A percentile compares a stretch with the other conserved stretches of the same genome.
These are phyloP conservation scores for Oryctes rhinoceros DNA, from an alignment of 1,140 invertebrate species.

Conservation along the genomic window DNA sequence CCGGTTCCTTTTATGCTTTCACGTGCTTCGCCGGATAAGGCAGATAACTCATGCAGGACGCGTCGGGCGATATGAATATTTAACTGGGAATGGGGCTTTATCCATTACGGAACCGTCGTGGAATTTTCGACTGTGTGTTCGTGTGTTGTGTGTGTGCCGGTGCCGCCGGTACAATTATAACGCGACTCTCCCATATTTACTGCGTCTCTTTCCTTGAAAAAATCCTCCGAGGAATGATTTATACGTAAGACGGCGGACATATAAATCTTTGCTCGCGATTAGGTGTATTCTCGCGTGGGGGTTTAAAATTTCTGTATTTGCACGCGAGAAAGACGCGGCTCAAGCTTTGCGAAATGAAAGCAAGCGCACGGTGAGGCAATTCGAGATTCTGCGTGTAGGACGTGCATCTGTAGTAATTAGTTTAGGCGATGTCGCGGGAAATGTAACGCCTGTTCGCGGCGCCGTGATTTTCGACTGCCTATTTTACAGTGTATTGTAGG, in stretches of 20 bases:
- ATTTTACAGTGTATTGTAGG: background rate
- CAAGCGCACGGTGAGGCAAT: background rate
- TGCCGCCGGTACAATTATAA: slow-evolving; percentile 22
- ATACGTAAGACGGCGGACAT: background rate
- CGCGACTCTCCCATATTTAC: slow-evolving; percentile 24
- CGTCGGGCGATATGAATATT: slow-evolving; percentile 29
- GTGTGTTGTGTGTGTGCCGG: background rate
- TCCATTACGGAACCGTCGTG: slow-evolving; percentile 10
- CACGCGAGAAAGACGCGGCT: background rate
- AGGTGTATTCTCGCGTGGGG: background rate
- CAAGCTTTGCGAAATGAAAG: background rate
- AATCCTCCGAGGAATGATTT: slow-evolving; percentile 29
- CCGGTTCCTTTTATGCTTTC: background rate
- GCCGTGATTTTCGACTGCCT: background rate
- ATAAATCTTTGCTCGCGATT: slow-evolving; percentile 12
- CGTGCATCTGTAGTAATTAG: background rate
- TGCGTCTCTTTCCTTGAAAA: background rate
- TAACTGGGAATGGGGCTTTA: slow-evolving; percentile 24
- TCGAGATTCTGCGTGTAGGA: background rate
- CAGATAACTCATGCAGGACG: slow-evolving; percentile 29
- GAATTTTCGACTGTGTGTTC: slow-evolving; percentile 1
- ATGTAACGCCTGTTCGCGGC: background rate
- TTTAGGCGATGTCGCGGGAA: background rate
- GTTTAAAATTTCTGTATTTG: slow-evolving; percentile 15
- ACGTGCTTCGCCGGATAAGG: slow-evolving; percentile 2